Base-by-base conservation (phyloP, 2,113 vertebrate genomes). In the Bufo gargarizans region DNA sequence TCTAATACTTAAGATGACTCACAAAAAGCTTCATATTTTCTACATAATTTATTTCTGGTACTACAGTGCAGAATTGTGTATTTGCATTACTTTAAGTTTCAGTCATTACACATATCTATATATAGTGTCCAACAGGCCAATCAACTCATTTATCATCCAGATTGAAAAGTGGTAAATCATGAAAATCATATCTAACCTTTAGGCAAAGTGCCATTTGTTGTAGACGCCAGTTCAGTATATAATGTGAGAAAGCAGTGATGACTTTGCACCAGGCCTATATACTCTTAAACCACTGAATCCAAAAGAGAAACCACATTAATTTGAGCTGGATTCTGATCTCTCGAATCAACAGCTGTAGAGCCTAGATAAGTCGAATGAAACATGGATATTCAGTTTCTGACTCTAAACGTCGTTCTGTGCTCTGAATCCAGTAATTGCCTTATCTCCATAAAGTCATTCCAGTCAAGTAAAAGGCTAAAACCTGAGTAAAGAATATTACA, bases 401-500 rank as follows among this genome's bases (percentile, higher is more conserved):
- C 71, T 9, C 69, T 84, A 67, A 77, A 84, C 80, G 77, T 88
- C 81, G 84, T 88, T 84, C 80, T 83, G 80, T 84, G 71, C 71
- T 53, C 87, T 43, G 80, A 69, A 77, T 65, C 80, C 58, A 84
- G 80, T 88, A 88, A 88, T 88, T 88, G 87, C 87, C 87, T 88
- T 88, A 88, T 88, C 87, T 88, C 87, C 87, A 88, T 88, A 88
- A 88, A 88, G 87, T 88, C 80, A 65, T 84, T 83, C 71, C 87
- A 88, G 87, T 83, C 87, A 88, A 88, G 86, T 83, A 88, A 88
- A 88, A 88, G 87, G 80, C 80, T 88, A 88, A 88, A 88, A 58
- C 77, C 71, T 88, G 61, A 53, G 71, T 88, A 82, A 61, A 83
- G 69, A 63, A 50, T 63, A 88, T 77, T 83, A 83, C 22, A 77